Percentiles rank a stretch among this genome's conserved stretches.
Conservation (phyloP, 1,140 invertebrate genomes). For the Watersipora subatra region DNA sequence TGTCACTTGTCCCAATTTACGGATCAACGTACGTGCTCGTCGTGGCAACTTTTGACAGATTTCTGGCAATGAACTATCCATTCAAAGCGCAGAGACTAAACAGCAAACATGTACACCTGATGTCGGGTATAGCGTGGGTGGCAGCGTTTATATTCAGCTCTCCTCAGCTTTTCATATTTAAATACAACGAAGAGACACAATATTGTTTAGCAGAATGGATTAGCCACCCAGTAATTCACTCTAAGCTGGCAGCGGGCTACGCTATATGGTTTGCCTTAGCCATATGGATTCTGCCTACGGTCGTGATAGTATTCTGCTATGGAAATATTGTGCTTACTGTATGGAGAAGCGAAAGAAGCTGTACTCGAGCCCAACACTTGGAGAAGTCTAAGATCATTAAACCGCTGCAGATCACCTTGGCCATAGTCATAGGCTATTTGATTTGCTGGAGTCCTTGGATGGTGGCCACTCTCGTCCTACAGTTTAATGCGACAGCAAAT, state of each 20-base stretch:
- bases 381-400: too few species aligned
- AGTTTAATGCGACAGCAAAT: too few species aligned
- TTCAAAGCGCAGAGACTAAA: not conserved
- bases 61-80: not conserved
- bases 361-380: too few species aligned
- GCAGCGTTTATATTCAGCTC: not conserved
- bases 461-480: not conserved
- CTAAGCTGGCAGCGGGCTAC: not conserved
- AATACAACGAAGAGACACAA: not conserved
- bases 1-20: not conserved
- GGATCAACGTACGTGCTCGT: not conserved
- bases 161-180: not conserved
- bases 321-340: not conserved
- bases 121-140: not conserved
- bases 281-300: not conserved
- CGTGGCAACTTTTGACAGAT: not conserved
- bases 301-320: not conserved
- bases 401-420: not conserved
- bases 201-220: not conserved
- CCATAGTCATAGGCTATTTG: not conserved
- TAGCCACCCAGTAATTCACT: not conserved
- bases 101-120: not conserved
- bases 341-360: not conserved
- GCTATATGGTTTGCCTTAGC: not conserved
- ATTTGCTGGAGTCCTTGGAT: constrained; percentile 2